Percentiles rank a stretch among this genome's conserved stretches.
Evolutionary conservation across 2,888 invertebrate genomes (phyloP).

Genomic region (Sepiola atlantica): DNA sequence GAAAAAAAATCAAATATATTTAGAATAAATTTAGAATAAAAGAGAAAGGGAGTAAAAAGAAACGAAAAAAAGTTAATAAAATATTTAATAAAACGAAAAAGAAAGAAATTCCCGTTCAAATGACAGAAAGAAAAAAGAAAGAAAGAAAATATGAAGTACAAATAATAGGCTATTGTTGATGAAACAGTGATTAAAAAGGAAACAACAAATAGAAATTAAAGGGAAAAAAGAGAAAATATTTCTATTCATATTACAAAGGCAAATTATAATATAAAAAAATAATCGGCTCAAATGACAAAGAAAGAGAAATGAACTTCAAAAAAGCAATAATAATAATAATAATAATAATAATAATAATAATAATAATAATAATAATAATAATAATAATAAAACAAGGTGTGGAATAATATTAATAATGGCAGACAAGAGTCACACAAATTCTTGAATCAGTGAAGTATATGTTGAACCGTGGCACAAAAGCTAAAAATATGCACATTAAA

Average conservation of each 20-base stretch:
- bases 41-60: background rate
- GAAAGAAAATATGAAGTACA: background rate
- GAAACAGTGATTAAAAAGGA: background rate
- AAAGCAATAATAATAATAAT: background rate
- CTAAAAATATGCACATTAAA: conserved; percentile 32
- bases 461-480: background rate
- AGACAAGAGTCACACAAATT: background rate
- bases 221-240: background rate
- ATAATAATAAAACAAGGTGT: background rate
- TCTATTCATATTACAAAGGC: background rate
- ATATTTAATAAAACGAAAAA: background rate
- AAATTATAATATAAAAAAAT: conserved; percentile 24
- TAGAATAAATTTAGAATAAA: background rate
- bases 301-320: background rate
- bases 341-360: too few species aligned
- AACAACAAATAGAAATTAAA: background rate
- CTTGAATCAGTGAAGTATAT: conserved; percentile 20
- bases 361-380: too few species aligned
- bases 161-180: background rate
- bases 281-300: background rate
- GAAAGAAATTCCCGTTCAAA: background rate
- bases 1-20: background rate
- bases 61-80: background rate
- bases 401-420: background rate
- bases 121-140: background rate